phyloP scores from a whole-genome alignment of 2,888 invertebrate species.

The Stenotaenia linearis region DNA sequence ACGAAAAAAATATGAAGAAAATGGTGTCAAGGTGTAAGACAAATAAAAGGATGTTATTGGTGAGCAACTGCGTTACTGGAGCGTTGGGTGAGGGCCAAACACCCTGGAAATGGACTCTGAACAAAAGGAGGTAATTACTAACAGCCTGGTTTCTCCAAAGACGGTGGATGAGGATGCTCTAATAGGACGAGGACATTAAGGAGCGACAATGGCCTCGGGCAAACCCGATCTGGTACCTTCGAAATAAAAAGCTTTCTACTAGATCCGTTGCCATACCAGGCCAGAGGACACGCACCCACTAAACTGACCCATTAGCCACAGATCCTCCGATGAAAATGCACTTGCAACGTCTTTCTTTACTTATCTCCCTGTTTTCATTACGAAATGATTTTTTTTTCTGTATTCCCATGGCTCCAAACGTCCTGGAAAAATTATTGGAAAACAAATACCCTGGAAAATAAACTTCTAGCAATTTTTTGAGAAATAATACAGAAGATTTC shows the following conservation, averaged over 20 bases:
- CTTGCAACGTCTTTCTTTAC: conserved; percentile 15
- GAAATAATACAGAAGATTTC: no score
- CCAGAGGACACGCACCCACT: conserved; percentile 24
- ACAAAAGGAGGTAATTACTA: conserved; percentile 24
- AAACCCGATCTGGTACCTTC: conserved; percentile 16
- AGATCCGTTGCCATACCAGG: not conserved
- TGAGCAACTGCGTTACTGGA: conserved; percentile 6
- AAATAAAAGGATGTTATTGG: not conserved
- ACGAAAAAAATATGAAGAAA: not conserved
- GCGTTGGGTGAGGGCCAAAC: conserved; percentile 20
- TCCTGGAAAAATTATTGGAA: no score
- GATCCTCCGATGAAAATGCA: conserved; percentile 11
- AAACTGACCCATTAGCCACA: conserved; percentile 21
- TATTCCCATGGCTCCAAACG: no score
- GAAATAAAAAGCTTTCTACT: conserved; percentile 5
- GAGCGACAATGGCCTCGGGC: conserved; percentile 15
- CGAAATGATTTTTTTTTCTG: not conserved
- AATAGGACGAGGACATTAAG: conserved; percentile 26
- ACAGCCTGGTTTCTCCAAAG: conserved; percentile 6
- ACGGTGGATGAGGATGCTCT: not conserved
- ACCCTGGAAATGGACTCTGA: conserved; percentile 24
- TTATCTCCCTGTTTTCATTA: conserved; percentile 1
- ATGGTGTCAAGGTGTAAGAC: not conserved
- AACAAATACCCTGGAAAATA: no score
- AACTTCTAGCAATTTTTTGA: no score